phyloP scores from a whole-genome alignment of 2,797 vertebrate genomes.

The Sebastes goodei region DNA sequence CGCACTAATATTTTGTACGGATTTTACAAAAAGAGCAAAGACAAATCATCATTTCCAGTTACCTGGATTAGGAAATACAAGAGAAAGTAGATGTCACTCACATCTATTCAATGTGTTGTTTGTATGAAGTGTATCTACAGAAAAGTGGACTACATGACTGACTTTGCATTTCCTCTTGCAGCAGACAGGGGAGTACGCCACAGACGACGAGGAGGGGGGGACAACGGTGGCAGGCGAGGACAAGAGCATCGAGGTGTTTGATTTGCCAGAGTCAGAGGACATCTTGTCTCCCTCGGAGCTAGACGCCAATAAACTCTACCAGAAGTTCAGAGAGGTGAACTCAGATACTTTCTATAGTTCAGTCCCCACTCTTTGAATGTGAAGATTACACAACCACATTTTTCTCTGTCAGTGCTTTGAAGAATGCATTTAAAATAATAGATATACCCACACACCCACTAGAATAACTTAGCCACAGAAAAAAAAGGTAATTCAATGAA shows the following conservation, averaged over 20 bases:
- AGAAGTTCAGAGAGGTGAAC: constrained; percentile 97
- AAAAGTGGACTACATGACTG: neutral
- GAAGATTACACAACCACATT: neutral
- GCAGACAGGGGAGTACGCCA: constrained; percentile 98
- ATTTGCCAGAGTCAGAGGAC: constrained; percentile 94
- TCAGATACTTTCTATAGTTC: neutral
- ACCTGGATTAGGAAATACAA: neutral
- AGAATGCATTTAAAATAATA: neutral
- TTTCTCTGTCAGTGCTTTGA: constrained; percentile 1
- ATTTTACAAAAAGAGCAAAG: neutral
- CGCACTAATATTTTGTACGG: neutral
- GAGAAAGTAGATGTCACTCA: neutral
- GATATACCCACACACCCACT: neutral
- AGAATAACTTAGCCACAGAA: neutral
- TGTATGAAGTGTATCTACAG: neutral
- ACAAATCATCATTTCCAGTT: neutral
- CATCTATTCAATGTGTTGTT: neutral
- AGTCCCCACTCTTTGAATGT: neutral
- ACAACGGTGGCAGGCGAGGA: constrained; percentile 83
- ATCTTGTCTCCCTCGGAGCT: constrained; percentile 93
- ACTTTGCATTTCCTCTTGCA: constrained; percentile 23
- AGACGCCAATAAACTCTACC: constrained; percentile 93
- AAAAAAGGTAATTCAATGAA: constrained; percentile 28
- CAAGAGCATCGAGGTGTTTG: constrained; percentile 96
- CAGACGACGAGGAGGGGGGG: constrained; percentile 94